Evolutionary conservation across 2,888 invertebrate genomes (phyloP), one percentile per base, ranked within the genome.

Genomic region (Teleogryllus oceanicus): DNA sequence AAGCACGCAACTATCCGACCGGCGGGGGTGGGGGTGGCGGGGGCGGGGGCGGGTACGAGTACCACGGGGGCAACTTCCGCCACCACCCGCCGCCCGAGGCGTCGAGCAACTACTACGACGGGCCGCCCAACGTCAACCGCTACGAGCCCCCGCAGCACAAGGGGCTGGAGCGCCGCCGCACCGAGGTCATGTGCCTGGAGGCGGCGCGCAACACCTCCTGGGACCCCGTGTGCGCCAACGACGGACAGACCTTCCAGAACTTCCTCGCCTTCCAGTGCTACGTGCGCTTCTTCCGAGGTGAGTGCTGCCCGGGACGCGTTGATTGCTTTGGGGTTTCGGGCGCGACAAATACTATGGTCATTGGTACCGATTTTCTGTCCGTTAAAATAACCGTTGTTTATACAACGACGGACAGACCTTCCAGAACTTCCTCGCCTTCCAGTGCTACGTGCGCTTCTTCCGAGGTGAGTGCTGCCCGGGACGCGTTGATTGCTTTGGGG

Each of bases 201-300:
- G 78, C 81, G 0, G 79, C 80, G n/a, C 74, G 78, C 49, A 81
- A 81, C 74, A 78, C 74, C 1, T 76, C 81, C 0, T 79, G 20
- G 21, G 81, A 81, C 76, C 81, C 81, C 2, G 10, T 81, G 75
- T 81, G 81, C 76, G 81, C 81, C 11, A 79, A 79, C 11, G 78
- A 81, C 37, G 79, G 79, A 2, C 79, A 81, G 76, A 81, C 81
- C 10, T 81, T 78, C 50, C 81, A 81, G 77, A 81, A 81, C 50
- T 75, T 49, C n/a, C 62, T 81, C 4, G 76, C 81, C 12, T 81
- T 74, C 50, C 76, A 76, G 18, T 81, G 81, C 78, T 81, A 75
- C 74, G 24, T 75, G 18, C 50, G 75, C 13, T 81, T 78, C 21
- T 79, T 81, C 24, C 50, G 78, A 2, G 79, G 81, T 81, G 50